Evolutionary conservation across 2,113 vertebrate species (phyloP), one percentile per base, ranked within the genome.

Genomic region (Kobus ellipsiprymnus): DNA sequence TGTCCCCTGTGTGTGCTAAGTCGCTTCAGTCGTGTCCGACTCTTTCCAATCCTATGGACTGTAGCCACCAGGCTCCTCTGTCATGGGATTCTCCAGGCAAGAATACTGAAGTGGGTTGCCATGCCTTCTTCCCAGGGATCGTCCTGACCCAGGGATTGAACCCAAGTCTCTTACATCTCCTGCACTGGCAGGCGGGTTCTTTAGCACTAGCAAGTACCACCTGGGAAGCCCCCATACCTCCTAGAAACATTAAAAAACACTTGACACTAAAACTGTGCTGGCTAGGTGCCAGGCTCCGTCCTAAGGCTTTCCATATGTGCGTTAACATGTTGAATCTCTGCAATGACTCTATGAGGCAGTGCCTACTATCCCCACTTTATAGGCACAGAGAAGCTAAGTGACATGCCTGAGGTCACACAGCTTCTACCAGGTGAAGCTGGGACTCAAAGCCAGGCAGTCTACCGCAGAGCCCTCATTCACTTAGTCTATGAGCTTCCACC

Each of bases 311-410:
- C 33, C 27, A 2, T 2, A 1, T 40, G 21, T 13, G 11, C 1
- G 21, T 19, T 15, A 33, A 82, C 13, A 77, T 25, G 23, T 2
- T 62, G 84, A 44, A 78, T 80, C 15, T 90, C 50, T 64, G 54
- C 54, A 23, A 67, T 5, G 36, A 14, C 44, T 3, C 48, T 1
- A 5, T 21, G 60, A 67, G 33, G 17, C 13, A n/a, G 23, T 1
- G 16, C 48, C 30, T 36, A n/a, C 36, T 12, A 30, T 30, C n/a
- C 25, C 36, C 55, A 78, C 52, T 40, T 59, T 40, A 40, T 27
- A 90, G 64, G 80, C 40, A 54, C 59, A 55, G 87, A 91, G 84
- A 97, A 40, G 25, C 46, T 59, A 48, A 64, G 74, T 30, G 40
- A 90, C 30, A 60, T 83, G 71, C 19, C 77, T 29, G 44, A 83